phyloP scores from a whole-genome alignment of 2,888 invertebrate genomes.

The Dromius quadrimaculatus region DNA sequence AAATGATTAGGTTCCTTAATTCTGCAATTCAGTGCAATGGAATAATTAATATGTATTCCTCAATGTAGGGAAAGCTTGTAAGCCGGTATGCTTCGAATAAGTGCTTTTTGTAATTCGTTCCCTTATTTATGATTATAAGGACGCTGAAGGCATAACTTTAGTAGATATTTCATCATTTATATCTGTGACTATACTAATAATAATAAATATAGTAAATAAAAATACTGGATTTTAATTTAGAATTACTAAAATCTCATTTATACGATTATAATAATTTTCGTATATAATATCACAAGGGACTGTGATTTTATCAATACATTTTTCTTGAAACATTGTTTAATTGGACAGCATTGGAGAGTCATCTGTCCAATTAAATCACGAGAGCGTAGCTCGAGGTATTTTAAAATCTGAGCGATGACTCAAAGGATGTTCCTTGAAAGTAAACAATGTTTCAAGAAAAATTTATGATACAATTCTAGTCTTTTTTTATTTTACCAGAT shows the following conservation, averaged over 20 bases:
- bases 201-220: slow-evolving; percentile 47
- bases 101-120: slow-evolving; percentile 51
- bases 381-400: too few species aligned
- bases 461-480: too few species aligned
- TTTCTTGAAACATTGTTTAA: neutral
- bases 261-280: too few species aligned
- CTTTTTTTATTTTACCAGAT: too few species aligned
- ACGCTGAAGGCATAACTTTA: slow-evolving; percentile 46
- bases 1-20: slow-evolving; percentile 40
- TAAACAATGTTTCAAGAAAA: too few species aligned
- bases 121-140: slow-evolving; percentile 39
- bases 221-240: slow-evolving; percentile 7
- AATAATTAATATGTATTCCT: slow-evolving; percentile 41
- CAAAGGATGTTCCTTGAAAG: too few species aligned
- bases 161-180: slow-evolving; percentile 52
- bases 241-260: neutral
- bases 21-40: slow-evolving; percentile 51
- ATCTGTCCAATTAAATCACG: too few species aligned
- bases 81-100: slow-evolving; percentile 46
- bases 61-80: slow-evolving; percentile 45
- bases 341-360: neutral
- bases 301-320: too few species aligned
- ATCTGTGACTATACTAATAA: slow-evolving; percentile 52
- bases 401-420: too few species aligned
- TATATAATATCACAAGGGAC: too few species aligned